Conservation (phyloP, 1,140 invertebrate genomes). For the Maconellicoccus hirsutus region DNA sequence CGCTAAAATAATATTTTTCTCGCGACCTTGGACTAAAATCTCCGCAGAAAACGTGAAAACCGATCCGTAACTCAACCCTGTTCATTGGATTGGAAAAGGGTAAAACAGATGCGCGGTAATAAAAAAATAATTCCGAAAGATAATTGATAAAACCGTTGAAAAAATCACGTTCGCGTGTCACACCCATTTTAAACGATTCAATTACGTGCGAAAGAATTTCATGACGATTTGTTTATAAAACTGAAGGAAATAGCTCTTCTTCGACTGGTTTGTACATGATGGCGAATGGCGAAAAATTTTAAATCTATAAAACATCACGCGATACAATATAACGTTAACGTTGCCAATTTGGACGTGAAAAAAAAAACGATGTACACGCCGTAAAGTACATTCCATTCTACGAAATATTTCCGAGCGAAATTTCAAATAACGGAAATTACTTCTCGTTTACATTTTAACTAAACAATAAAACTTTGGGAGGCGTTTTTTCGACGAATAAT, state of each 20-base stretch:
- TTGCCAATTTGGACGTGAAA: not conserved
- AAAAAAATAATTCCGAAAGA: no score
- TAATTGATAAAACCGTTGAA: no score
- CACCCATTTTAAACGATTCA: not conserved
- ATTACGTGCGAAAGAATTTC: slow-evolving; percentile 1
- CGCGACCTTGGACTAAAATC: no score
- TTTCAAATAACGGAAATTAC: slow-evolving; percentile 4
- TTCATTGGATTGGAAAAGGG: no score
- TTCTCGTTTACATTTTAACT: not conserved
- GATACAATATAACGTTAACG: not conserved
- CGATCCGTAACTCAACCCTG: no score
- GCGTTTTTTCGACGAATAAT: not conserved
- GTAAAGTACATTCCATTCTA: slow-evolving; percentile 2
- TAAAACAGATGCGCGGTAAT: no score
- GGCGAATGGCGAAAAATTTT: not conserved
- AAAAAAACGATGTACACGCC: not conserved
- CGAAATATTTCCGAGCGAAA: not conserved
- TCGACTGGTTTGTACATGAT: not conserved
- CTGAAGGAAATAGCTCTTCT: not conserved
- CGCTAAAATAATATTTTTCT: no score
- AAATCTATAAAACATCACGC: slow-evolving; percentile 9
- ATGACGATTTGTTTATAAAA: not conserved
- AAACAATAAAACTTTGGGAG: not conserved
- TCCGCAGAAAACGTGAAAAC: no score
- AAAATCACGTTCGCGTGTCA: not conserved